These are phyloP conservation scores for Leucoma salicis DNA, from an alignment of 2,888 invertebrate species.

Conservation along the genomic window DNA sequence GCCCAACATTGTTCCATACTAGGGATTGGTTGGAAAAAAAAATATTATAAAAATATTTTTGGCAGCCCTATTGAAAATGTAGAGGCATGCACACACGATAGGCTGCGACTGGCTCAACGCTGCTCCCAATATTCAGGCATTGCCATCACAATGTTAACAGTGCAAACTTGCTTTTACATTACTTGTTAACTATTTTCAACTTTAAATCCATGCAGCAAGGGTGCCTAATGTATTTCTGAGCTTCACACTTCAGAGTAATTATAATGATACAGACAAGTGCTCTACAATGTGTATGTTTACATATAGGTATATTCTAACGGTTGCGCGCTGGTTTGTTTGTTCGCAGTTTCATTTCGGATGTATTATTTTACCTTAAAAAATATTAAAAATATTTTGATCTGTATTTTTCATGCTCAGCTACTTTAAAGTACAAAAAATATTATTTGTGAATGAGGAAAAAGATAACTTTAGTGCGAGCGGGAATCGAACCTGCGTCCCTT, in stretches of 20 bases:
- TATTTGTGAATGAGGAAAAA: too few species aligned
- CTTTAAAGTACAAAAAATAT: too few species aligned
- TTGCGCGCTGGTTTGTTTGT: constrained; percentile 14
- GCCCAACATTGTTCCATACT: too few species aligned
- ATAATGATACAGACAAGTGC: constrained; percentile 31
- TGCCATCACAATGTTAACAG: constrained; percentile 27
- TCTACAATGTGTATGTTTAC: constrained; percentile 21
- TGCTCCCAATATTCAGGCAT: constrained; percentile 36
- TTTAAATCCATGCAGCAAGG: neutral
- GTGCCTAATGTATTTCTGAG: neutral
- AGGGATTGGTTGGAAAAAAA: too few species aligned
- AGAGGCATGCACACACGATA: constrained; percentile 32
- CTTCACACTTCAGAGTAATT: constrained; percentile 20
- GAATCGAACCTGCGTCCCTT: too few species aligned
- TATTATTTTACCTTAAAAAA: too few species aligned
- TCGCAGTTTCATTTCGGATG: too few species aligned
- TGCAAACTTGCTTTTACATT: constrained; percentile 21
- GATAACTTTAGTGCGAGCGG: too few species aligned
- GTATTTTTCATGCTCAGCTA: too few species aligned
- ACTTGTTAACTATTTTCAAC: constrained; percentile 6
- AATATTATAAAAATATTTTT: neutral
- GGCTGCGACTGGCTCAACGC: constrained; percentile 28
- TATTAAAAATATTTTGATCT: too few species aligned
- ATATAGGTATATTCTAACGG: constrained; percentile 5
- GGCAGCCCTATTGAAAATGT: constrained; percentile 28